Percentiles rank a stretch among this genome's conserved stretches.
These are phyloP conservation scores for Sinosuthora webbiana DNA, from an alignment of 2,113 vertebrate species.

Conservation along the genomic window DNA sequence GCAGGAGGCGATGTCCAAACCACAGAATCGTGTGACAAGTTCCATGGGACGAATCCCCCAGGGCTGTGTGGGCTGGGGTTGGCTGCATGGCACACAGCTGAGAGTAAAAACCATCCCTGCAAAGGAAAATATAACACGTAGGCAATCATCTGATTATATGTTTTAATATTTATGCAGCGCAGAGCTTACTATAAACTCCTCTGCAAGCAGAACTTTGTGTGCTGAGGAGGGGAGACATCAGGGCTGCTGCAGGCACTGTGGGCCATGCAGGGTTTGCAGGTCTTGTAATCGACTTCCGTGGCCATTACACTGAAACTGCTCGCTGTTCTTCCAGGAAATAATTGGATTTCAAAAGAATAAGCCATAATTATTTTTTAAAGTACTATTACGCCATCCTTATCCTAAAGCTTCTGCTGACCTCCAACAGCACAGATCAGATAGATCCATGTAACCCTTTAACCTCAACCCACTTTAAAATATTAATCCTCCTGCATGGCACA, in stretches of 20 bases:
- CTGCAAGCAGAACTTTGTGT: not conserved
- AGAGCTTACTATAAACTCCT: not conserved
- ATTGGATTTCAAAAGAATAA: not conserved
- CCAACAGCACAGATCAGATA: not conserved
- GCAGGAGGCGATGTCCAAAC: not conserved
- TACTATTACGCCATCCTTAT: not conserved
- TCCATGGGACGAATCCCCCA: not conserved
- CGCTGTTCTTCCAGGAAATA: not conserved
- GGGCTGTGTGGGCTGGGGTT: not conserved
- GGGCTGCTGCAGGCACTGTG: not conserved
- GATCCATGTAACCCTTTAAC: not conserved
- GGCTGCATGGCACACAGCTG: not conserved
- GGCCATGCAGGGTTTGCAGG: not conserved
- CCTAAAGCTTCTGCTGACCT: slow-evolving; percentile 10
- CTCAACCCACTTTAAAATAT: not conserved
- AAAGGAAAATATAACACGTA: not conserved
- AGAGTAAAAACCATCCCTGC: not conserved
- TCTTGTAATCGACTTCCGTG: not conserved
- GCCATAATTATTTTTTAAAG: not conserved
- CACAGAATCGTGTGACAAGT: accelerated
- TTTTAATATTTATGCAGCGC: not conserved
- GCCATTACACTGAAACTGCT: not conserved
- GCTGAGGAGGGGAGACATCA: not conserved
- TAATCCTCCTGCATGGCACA: not conserved
- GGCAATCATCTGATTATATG: not conserved